Evolutionary conservation across 2,888 invertebrate genomes (phyloP), one percentile per base, ranked within the genome.

Genomic region (Pachydiplax longipennis): DNA sequence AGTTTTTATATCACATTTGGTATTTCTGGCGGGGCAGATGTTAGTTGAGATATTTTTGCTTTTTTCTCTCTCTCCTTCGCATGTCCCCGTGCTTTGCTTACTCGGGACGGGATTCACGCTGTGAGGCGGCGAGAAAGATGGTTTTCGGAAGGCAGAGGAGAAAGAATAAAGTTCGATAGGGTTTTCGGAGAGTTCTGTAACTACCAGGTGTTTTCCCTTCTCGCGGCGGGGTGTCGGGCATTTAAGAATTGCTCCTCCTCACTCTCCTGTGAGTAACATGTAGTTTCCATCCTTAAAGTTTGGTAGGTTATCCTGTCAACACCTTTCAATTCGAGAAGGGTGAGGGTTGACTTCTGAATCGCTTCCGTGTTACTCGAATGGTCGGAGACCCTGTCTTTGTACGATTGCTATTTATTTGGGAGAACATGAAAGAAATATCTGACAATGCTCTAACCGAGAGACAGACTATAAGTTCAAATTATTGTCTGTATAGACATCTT

Each of bases 1-100:
- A 35, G 87, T 87, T 87, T 87, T 87, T 87, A 87, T 87, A 65
- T 61, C 61, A 37, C 87, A 87, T 87, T 87, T 87, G 87, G 61
- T 37, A 61, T 87, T 87, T 87, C 58, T 58, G 87, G 87, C 40
- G 61, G 61, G 61, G 87, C 87, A 87, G 87, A 87, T 87, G 87
- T 87, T 37, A 61, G 61, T 65, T 35, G 87, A 87, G 37, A 87
- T 87, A 87, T 87, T 87, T 87, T 87, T 61, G 87, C 87, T 61
- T 61, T 61, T 37, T 35, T 31, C 31, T 22, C n/a, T 25, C 65
- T 65, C 12, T 61, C 65, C 65, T 65, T 65, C 65, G 22, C 65
- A 22, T 65, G 65, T 65, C 65, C 8, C 65, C 22, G 65, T 73
- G 31, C 73, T 73, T 87, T 87, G 87, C 87, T 87, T 87, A 87